Conservation (phyloP, 1,140 invertebrate species). For the Drosophila quadrilineata region DNA sequence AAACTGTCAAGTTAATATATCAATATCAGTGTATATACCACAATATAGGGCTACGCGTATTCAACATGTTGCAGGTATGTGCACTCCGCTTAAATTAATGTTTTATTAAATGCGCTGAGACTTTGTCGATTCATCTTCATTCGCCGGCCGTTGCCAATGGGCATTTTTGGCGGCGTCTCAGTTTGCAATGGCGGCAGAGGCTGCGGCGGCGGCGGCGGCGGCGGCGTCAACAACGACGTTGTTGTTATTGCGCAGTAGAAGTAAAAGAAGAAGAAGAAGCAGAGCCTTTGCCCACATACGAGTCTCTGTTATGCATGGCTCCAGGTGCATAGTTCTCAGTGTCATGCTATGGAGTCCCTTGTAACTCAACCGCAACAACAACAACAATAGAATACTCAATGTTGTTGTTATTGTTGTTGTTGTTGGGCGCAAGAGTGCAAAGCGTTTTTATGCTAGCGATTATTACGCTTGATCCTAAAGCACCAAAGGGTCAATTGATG, state of each 20-base stretch:
- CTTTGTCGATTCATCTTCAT: slow-evolving; percentile 43
- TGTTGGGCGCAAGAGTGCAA: slow-evolving; percentile 69
- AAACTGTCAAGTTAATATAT: too few species aligned
- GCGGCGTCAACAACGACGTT: too few species aligned
- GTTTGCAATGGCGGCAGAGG: background rate
- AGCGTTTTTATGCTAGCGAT: slow-evolving; percentile 80
- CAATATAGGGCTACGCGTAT: background rate
- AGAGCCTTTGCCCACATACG: slow-evolving; percentile 24
- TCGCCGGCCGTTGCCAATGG: slow-evolving; percentile 35
- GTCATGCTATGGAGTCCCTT: slow-evolving; percentile 21
- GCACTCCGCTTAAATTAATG: slow-evolving; percentile 38
- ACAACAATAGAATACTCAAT: too few species aligned
- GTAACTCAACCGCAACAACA: too few species aligned
- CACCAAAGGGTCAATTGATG: slow-evolving; percentile 80
- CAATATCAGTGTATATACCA: too few species aligned
- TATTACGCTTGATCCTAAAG: slow-evolving; percentile 80
- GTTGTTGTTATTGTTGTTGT: slow-evolving; percentile 7
- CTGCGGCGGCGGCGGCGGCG: background rate
- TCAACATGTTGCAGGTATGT: background rate
- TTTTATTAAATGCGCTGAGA: slow-evolving; percentile 49
- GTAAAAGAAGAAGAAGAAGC: too few species aligned
- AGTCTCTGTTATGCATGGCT: slow-evolving; percentile 4
- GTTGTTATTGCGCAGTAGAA: too few species aligned
- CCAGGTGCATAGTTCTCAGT: slow-evolving; percentile 15
- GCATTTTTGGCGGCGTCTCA: slow-evolving; percentile 24